These are phyloP conservation scores for Cochlearius cochlearius DNA, from an alignment of 2,113 vertebrate species.

Conservation along the genomic window DNA sequence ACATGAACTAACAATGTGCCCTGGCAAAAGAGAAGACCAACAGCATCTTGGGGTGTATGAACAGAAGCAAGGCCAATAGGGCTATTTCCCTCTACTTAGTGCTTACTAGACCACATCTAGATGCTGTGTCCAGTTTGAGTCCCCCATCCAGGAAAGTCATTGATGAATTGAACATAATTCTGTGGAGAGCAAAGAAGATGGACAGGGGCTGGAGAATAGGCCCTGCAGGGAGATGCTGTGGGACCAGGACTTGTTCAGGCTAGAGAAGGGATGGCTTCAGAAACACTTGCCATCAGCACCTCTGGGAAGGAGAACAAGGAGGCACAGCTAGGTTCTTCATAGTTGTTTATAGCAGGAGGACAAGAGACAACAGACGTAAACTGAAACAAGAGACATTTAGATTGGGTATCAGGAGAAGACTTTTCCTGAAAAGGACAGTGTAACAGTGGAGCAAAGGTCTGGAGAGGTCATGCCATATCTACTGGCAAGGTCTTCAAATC, in stretches of 20 bases:
- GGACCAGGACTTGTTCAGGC: neutral
- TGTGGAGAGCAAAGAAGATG: neutral
- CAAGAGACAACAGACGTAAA: neutral
- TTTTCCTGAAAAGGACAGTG: neutral
- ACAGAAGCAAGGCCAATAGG: neutral
- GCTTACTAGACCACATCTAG: neutral
- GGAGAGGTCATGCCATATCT: neutral
- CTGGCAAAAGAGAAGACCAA: neutral
- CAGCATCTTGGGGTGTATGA: neutral
- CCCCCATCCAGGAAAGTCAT: rapidly evolving
- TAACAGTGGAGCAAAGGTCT: neutral
- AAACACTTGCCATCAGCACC: neutral
- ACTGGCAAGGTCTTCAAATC: neutral
- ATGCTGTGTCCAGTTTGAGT: no score
- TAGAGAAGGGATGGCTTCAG: neutral
- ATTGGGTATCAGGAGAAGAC: neutral
- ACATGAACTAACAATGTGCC: neutral
- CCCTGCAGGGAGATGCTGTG: rapidly evolving
- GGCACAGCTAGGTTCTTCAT: neutral
- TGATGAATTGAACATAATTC: neutral
- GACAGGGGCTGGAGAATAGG: neutral
- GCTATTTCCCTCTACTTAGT: neutral
- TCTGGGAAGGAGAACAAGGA: neutral
- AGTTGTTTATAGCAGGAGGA: neutral
- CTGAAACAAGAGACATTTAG: neutral